These are phyloP conservation scores for Ceratina calcarata DNA, from an alignment of 1,140 invertebrate species.

Conservation along the genomic window DNA sequence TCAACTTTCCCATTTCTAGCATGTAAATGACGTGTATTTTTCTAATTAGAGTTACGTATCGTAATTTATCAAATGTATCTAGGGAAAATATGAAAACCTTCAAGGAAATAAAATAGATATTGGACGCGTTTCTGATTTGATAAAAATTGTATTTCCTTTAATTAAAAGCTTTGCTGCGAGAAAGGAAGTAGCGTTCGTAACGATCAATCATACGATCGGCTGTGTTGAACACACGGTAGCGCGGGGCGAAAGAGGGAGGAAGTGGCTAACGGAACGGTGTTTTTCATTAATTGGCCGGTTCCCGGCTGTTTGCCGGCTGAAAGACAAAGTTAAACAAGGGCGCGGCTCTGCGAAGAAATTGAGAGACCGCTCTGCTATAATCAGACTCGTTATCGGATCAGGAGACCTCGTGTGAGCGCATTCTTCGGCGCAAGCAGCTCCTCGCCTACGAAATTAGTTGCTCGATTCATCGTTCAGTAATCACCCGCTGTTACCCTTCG, in stretches of 20 bases:
- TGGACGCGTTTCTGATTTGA: too few relatives aligned
- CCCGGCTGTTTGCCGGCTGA: conserved; percentile 52
- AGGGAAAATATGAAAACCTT: too few relatives aligned
- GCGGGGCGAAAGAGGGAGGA: neutral
- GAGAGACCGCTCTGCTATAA: conserved; percentile 48
- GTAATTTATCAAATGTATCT: too few relatives aligned
- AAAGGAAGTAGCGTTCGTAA: too few relatives aligned
- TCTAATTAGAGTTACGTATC: too few relatives aligned
- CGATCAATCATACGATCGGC: too few relatives aligned
- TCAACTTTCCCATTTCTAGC: neutral
- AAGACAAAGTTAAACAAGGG: conserved; percentile 64
- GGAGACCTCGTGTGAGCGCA: conserved; percentile 9
- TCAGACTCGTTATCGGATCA: conserved; percentile 60
- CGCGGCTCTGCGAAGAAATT: conserved; percentile 40
- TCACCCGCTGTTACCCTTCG: conserved; percentile 62
- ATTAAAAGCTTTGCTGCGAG: too few relatives aligned
- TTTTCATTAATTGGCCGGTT: conserved; percentile 63
- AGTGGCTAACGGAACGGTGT: conserved; percentile 37
- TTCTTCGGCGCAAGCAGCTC: neutral
- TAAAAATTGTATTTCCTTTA: too few relatives aligned
- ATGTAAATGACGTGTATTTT: too few relatives aligned
- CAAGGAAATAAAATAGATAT: too few relatives aligned
- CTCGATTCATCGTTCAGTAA: conserved; percentile 60
- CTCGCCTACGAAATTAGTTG: conserved; percentile 57
- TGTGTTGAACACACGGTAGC: too few relatives aligned